A percentile compares a stretch with the other conserved stretches of the same genome.
These are phyloP conservation scores for Melikaiella ostensackeni DNA, from an alignment of 2,888 invertebrate species.

Conservation along the genomic window DNA sequence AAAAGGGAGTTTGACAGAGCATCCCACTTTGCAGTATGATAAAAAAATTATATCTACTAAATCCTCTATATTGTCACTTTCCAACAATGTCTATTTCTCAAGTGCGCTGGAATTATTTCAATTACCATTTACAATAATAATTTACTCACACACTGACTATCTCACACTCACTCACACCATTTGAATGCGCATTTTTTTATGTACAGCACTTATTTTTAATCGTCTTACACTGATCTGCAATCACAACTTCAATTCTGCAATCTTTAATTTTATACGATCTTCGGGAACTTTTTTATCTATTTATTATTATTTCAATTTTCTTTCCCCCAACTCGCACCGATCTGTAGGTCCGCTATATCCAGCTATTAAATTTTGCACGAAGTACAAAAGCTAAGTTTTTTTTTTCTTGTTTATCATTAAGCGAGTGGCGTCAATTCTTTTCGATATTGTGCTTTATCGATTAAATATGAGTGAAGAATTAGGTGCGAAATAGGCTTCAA, in stretches of 20 bases:
- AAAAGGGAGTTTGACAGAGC: background rate
- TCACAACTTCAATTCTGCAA: conserved; percentile 10
- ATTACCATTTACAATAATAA: conserved; percentile 49
- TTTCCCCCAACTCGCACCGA: conserved; percentile 40
- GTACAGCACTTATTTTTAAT: conserved; percentile 31
- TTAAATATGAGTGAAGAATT: conserved; percentile 12
- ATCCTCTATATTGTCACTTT: conserved; percentile 51
- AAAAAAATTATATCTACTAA: conserved; percentile 38
- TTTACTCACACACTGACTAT: conserved; percentile 10
- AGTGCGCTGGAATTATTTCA: conserved; percentile 55
- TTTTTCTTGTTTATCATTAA: background rate
- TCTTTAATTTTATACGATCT: conserved; percentile 14
- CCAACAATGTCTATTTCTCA: conserved; percentile 40
- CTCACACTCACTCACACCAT: conserved; percentile 7
- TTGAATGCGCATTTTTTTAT: conserved; percentile 15
- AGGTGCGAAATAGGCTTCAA: background rate
- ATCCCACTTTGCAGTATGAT: background rate
- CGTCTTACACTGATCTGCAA: conserved; percentile 18
- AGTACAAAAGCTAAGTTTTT: conserved; percentile 36
- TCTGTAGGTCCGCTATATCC: conserved; percentile 52
- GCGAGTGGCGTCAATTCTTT: conserved; percentile 8
- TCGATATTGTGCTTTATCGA: conserved; percentile 22
- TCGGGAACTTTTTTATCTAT: background rate
- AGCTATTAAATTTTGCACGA: conserved; percentile 52
- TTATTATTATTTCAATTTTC: conserved; percentile 25